Base-by-base conservation (phyloP, 2,797 vertebrate genomes). In the Manis pentadactyla region DNA sequence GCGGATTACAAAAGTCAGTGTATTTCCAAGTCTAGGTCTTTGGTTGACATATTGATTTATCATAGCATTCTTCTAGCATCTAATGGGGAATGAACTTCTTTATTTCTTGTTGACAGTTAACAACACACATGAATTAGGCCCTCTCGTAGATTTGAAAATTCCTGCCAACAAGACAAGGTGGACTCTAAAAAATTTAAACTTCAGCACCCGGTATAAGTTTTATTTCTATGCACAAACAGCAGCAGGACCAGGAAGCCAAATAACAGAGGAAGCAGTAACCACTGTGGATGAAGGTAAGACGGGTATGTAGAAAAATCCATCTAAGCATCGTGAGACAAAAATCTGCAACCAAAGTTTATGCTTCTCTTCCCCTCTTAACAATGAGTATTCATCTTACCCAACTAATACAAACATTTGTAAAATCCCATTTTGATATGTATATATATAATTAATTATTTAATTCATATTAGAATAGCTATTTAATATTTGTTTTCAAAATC, bases 151-250 rank as follows among this genome's bases (percentile, higher is more conserved):
- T 98, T 98, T 99, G 98, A 99, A 98, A 97, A 98, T 99, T 98
- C 98, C 99, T 73, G 99, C 99, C 98, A 99, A 99, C 57, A 99
- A 99, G 98, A 99, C 99, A 97, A 99, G 98, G 95, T 97, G 99
- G 98, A 99, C 99, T 98, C 98, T 99, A 98, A 98, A 98, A 97
- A 98, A 99, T 98, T 99, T 99, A 98, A 99, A 99, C 98, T 99
- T 99, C 98, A 99, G 99, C 98, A 99, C 99, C 29, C 99, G 99
- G 97, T 99, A 99, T 99, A 99, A 99, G 99, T 99, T 99, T 98
- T 99, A 99, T 98, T 99, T 99, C 98, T 99, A 98, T 3, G 99
- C 99, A 57, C 99, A 99, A 98, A 99, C 99, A 87, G 97, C 95
- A 77, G 98, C 97, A 95, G 99, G 99, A 98, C 97, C 98, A n/a